Base-by-base conservation (phyloP, 2,797 vertebrate species). In the Pseudomugil gertrudae region DNA sequence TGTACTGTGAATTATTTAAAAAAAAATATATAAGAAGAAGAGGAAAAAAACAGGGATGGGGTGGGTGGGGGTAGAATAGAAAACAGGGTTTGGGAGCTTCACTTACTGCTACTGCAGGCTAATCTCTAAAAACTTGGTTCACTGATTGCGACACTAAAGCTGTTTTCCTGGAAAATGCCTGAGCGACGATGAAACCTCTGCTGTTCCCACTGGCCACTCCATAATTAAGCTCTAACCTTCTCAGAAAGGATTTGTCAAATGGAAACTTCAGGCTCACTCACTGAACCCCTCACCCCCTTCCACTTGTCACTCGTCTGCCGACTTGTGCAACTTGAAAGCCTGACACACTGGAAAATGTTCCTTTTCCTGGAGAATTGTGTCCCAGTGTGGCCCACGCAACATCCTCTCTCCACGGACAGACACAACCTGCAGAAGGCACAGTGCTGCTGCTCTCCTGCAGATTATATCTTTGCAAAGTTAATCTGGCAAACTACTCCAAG, bases 241-340 rank as follows among this genome's bases (percentile, higher is more conserved):
- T 89, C 90, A 88, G 89, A 92, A 86, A 88, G 91, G 94, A 94
- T 94, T 94, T 94, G 91, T 92, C 90, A 87, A 87, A 91, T 87
- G 81, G 75, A 92, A 93, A 93, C 87, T 84, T 84, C 83, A 89
- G 84, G 79, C 66, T 54, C 23, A 32, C 64, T 84, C 50, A 54
- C 61, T 60, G 66, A 73, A 63, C 63, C 56, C 70, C 30, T n/a
- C 23, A 32, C 66, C 47, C 57, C 59, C 32, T 3, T 35, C 23
- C 23, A 23, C 32, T 56, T 74, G 48, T 76, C 79, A 65, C 76
- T 76, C 66, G 52, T 32, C 54, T 45, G 43, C 50, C 0, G 38
- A 26, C 50, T 47, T 35, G 38, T 52, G 50, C 24, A 78, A 74
- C 59, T 81, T 63, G 40, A 78, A 76, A 86, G 61, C 27, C 51